These are phyloP conservation scores for Ditula angustiorana DNA, from an alignment of 2,888 invertebrate genomes.

Conservation along the genomic window DNA sequence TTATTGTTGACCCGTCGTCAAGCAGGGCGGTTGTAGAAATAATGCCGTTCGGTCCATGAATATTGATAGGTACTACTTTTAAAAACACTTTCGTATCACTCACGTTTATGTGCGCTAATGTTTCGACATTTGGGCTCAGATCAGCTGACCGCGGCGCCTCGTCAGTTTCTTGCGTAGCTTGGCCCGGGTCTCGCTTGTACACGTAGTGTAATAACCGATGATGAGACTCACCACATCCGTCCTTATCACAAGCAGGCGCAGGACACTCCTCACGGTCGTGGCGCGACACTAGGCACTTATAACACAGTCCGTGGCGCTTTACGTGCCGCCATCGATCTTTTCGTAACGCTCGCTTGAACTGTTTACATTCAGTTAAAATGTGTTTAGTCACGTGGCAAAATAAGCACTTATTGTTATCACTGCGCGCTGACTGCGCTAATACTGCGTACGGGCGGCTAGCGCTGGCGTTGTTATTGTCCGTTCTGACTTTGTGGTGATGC, in stretches of 20 bases:
- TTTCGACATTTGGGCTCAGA: neutral
- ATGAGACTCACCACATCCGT: neutral
- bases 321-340: conserved; percentile 21
- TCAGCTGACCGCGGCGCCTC: neutral
- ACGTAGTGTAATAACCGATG: neutral
- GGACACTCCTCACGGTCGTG: conserved; percentile 42
- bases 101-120: neutral
- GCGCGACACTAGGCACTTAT: conserved; percentile 41
- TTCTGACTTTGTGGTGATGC: conserved; percentile 11
- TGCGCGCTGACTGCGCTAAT: neutral
- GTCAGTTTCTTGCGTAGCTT: neutral
- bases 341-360: conserved; percentile 40
- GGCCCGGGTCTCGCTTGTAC: neutral
- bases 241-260: conserved; percentile 42
- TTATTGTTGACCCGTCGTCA: neutral
- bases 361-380: conserved; percentile 38
- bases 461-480: too few species aligned
- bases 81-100: neutral
- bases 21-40: neutral
- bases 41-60: neutral
- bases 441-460: too few species aligned
- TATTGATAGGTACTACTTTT: neutral
- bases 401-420: neutral
- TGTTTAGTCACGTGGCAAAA: conserved; percentile 41
- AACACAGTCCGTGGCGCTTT: conserved; percentile 40